phyloP scores from a whole-genome alignment of 2,797 vertebrate genomes.

The Sciurus carolinensis region DNA sequence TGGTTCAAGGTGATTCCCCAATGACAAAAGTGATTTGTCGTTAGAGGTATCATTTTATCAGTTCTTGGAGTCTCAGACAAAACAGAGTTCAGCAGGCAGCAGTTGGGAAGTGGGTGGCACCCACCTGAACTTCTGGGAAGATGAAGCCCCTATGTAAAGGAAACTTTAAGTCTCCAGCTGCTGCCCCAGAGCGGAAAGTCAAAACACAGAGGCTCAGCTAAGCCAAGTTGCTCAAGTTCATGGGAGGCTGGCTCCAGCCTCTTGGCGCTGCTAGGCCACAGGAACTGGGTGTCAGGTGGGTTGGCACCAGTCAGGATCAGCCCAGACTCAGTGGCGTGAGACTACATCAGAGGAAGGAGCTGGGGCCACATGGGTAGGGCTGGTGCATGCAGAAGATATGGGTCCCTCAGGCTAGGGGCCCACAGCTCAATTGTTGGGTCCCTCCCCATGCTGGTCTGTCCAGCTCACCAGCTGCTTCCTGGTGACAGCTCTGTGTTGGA shows the following conservation, averaged over 20 bases:
- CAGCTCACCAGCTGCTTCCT: neutral
- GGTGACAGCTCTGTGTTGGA: neutral
- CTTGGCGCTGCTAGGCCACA: neutral
- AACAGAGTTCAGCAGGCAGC: neutral
- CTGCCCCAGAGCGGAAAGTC: conserved; percentile 71
- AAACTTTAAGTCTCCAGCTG: conserved; percentile 76
- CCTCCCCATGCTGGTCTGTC: neutral
- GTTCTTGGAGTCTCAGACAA: neutral
- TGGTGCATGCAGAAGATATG: rapidly evolving
- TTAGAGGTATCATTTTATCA: conserved; percentile 51
- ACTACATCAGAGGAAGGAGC: neutral
- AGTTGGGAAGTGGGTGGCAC: conserved; percentile 23
- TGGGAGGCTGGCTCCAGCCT: conserved; percentile 58
- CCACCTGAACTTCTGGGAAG: conserved; percentile 57
- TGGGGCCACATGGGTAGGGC: neutral
- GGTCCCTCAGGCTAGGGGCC: neutral
- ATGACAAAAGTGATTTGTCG: conserved; percentile 11
- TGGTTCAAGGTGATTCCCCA: neutral
- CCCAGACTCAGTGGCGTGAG: neutral
- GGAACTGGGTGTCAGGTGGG: conserved; percentile 8
- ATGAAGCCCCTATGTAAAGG: conserved; percentile 61
- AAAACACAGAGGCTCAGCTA: conserved; percentile 78
- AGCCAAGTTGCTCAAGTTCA: conserved; percentile 60
- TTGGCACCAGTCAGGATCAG: conserved; percentile 52
- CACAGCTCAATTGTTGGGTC: neutral